These are phyloP conservation scores for Alsophila aescularia DNA, from an alignment of 2,888 invertebrate genomes.

Conservation along the genomic window DNA sequence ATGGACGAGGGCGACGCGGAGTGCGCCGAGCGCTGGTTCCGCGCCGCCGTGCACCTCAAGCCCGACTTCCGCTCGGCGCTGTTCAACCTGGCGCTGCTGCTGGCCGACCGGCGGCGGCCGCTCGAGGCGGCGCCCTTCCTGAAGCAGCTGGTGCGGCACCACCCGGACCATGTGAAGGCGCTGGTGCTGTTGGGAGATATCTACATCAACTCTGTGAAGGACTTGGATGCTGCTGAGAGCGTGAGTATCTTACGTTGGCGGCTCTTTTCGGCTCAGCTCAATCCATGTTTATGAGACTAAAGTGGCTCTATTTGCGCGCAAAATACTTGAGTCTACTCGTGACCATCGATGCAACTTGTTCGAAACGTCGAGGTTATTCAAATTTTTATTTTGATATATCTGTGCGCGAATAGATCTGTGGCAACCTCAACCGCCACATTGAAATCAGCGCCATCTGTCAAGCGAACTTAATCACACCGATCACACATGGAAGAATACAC, in stretches of 20 bases:
- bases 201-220: conserved; percentile 97
- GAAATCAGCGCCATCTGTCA: too few species aligned
- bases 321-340: too few species aligned
- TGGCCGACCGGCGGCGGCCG: conserved; percentile 95
- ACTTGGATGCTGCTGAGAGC: conserved; percentile 96
- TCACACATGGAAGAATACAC: too few species aligned
- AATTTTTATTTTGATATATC: too few species aligned
- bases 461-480: too few species aligned
- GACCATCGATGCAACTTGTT: too few species aligned
- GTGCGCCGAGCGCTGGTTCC: conserved; percentile 96
- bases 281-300: too few species aligned
- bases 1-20: conserved; percentile 97
- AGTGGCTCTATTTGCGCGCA: too few species aligned
- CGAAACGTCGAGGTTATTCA: too few species aligned
- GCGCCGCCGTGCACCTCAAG: conserved; percentile 93
- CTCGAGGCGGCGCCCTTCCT: conserved; percentile 96
- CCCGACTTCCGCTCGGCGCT: conserved; percentile 96
- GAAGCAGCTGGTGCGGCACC: conserved; percentile 94
- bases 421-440: too few species aligned
- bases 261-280: too few species aligned
- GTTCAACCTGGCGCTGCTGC: conserved; percentile 95
- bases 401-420: too few species aligned
- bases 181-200: conserved; percentile 97
- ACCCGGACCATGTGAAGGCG: conserved; percentile 97
- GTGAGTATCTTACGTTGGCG: conserved; percentile 84